Base-by-base conservation (phyloP, 2,797 vertebrate genomes). In the Lophotriccus pileatus region DNA sequence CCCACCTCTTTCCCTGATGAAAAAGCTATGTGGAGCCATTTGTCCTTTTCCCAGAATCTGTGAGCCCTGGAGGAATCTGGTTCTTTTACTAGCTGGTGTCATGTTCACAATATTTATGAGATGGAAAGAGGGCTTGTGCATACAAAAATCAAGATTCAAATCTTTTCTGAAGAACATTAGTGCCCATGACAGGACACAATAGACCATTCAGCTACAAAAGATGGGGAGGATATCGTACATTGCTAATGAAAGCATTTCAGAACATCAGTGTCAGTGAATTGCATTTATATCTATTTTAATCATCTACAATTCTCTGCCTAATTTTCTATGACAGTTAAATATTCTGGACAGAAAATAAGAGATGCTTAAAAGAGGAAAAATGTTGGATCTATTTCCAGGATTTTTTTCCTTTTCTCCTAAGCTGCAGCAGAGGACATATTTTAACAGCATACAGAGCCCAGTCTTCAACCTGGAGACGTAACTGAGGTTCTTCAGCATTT, bases 211-310 rank as follows among this genome's bases (percentile, higher is more conserved):
- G 66, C 49, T 58, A 87, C 66, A 94, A 89, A 95, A 87, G 82
- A 89, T 8, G 73, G 58, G 72, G 66, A 91, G 43, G 81, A 85
- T 70, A 74, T 3, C 68, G 72, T 22, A 89, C 30, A 82, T 37
- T 77, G 77, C 60, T 85, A 89, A 85, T 62, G 53, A 94, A 94
- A 93, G 75, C 60, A 58, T 64, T 92, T 92, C 55, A 95, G 80
- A 77, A 89, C 81, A 72, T 62, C 50, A 60, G 6, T 13, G 3
- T 72, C 78, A 84, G 36, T 60, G 56, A 90, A 77, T n/a, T 19
- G 13, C 64, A 68, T 77, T 85, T 84, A 28, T 25, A 91, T 58
- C 69, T 89, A 89, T 92, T 95, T 89, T 69, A 81, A 92, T 87
- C 9, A 85, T 77, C 60, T 69, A 41, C 36, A 92, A 89, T 89